Evolutionary conservation across 1,140 invertebrate species (phyloP).

Genomic region (Anagrus nilaparvatae): DNA sequence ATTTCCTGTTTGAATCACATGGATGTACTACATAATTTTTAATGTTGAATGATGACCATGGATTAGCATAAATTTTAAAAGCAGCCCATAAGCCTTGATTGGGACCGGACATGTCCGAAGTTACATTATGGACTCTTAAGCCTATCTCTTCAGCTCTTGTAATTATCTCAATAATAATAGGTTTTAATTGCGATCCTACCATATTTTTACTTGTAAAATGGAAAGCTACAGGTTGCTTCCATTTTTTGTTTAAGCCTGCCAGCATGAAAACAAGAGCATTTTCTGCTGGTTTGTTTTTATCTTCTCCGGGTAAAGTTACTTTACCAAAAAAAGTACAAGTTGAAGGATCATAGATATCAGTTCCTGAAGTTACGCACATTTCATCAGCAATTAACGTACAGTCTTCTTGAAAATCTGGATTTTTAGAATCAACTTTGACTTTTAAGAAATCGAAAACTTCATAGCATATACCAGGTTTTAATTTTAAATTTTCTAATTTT

Average conservation of each 20-base stretch:
- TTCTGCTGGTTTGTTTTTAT: neutral
- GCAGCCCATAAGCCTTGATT: constrained; percentile 6
- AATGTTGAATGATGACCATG: constrained; percentile 1
- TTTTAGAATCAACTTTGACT: constrained; percentile 11
- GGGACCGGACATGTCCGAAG: neutral
- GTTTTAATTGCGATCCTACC: neutral
- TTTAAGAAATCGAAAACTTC: constrained; percentile 15
- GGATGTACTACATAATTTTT: constrained; percentile 1
- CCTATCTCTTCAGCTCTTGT: neutral
- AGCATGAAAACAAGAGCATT: constrained; percentile 10
- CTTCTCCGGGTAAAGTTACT: constrained; percentile 6
- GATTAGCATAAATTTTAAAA: constrained; percentile 1
- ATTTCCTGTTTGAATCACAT: neutral
- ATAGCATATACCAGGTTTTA: constrained; percentile 9
- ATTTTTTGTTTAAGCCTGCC: constrained; percentile 4
- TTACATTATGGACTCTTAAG: neutral
- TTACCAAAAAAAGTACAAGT: constrained; percentile 5
- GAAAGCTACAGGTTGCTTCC: constrained; percentile 9
- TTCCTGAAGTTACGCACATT: constrained; percentile 6
- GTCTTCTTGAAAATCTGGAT: constrained; percentile 7
- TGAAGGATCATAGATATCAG: constrained; percentile 1
- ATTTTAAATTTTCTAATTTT: constrained; percentile 15
- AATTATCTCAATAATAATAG: neutral
- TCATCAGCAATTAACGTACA: constrained; percentile 13
- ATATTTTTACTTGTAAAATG: constrained; percentile 4